Evolutionary conservation across 2,888 invertebrate species (phyloP).

Genomic region (Athalia cordata): DNA sequence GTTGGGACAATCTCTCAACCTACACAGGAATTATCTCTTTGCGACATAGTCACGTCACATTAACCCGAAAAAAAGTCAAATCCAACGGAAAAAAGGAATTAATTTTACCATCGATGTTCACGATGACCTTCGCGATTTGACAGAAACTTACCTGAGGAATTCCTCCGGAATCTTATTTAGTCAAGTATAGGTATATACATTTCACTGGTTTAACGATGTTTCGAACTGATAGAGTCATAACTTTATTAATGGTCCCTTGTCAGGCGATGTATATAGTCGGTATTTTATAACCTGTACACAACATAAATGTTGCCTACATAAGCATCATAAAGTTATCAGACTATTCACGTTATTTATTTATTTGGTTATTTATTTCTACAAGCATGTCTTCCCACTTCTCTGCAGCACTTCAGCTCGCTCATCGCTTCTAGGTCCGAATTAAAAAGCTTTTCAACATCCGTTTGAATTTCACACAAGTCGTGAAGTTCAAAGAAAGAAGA

Average conservation of each 20-base stretch:
- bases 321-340: slow-evolving; percentile 20
- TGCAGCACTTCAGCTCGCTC: too few relatives aligned
- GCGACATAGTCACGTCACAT: slow-evolving; percentile 2
- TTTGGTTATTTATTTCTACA: not conserved
- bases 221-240: slow-evolving; percentile 12
- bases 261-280: slow-evolving; percentile 12
- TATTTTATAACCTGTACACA: slow-evolving; percentile 21
- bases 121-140: not conserved
- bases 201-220: slow-evolving; percentile 21
- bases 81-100: not conserved
- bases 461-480: too few relatives aligned
- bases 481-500: too few relatives aligned
- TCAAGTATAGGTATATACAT: not conserved
- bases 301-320: slow-evolving; percentile 11
- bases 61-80: not conserved
- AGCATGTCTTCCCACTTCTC: not conserved
- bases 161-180: not conserved
- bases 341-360: slow-evolving; percentile 18
- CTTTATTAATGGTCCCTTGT: slow-evolving; percentile 17
- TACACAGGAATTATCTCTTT: slow-evolving; percentile 30
- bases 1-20: slow-evolving; percentile 26
- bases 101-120: not conserved
- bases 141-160: not conserved
- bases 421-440: too few relatives aligned
- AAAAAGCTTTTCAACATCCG: too few relatives aligned